Conservation (phyloP, 1,140 invertebrate genomes). For the Lepidostoma basale region DNA sequence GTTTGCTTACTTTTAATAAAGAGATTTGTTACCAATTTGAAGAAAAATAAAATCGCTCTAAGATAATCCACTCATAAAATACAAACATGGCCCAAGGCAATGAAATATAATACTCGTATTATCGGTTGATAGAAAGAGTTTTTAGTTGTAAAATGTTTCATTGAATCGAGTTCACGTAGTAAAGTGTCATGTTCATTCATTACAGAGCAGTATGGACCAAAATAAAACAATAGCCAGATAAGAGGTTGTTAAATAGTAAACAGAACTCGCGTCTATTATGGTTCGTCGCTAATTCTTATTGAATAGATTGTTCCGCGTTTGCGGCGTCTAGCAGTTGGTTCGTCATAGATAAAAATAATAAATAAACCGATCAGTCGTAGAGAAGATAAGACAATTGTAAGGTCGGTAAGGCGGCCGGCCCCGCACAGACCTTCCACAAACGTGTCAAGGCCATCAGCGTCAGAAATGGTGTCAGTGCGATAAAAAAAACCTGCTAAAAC, state of each 20-base stretch:
- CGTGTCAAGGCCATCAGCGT: slow-evolving; percentile 42
- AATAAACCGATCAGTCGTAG: slow-evolving; percentile 26
- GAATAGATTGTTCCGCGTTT: slow-evolving; percentile 6
- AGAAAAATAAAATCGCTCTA: too few species aligned
- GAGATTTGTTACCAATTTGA: too few species aligned
- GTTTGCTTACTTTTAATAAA: too few species aligned
- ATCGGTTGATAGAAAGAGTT: too few species aligned
- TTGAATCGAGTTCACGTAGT: too few species aligned
- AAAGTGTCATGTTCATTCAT: slow-evolving; percentile 8
- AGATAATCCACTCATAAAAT: too few species aligned
- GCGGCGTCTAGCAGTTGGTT: not conserved
- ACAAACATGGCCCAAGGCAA: too few species aligned
- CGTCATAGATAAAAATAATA: slow-evolving; percentile 33
- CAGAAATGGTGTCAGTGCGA: slow-evolving; percentile 43
- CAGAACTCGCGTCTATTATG: not conserved
- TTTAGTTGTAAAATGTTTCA: too few species aligned
- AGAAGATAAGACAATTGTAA: slow-evolving; percentile 42
- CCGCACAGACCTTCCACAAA: slow-evolving; percentile 43
- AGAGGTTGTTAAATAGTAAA: not conserved
- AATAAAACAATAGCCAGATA: not conserved
- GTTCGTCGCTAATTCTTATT: not conserved
- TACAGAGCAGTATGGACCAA: not conserved
- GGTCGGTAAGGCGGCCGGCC: slow-evolving; percentile 42
- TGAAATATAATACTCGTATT: too few species aligned
- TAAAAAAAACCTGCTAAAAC: slow-evolving; percentile 44